These are phyloP conservation scores for Diaphora mendica DNA, from an alignment of 2,888 invertebrate species.

Conservation along the genomic window DNA sequence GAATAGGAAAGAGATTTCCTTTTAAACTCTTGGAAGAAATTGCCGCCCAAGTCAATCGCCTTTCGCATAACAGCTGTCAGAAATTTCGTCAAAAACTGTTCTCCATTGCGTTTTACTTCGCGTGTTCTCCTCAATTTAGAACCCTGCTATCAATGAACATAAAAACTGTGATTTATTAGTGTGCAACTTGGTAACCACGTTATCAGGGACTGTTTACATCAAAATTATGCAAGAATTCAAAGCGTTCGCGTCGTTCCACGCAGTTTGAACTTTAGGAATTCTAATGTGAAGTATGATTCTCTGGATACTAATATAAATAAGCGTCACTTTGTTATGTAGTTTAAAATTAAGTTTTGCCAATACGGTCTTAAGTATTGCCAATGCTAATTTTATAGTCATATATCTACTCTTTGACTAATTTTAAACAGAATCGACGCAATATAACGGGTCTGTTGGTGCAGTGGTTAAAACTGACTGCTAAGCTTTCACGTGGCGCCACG, in stretches of 20 bases:
- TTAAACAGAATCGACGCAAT: neutral
- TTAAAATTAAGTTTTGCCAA: neutral
- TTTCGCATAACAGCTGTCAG: neutral
- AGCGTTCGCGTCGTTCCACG: constrained; percentile 17
- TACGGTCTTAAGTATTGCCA: neutral
- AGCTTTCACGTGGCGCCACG: no score
- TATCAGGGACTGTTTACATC: constrained; percentile 41
- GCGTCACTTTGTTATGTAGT: neutral
- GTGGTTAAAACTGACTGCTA: no score
- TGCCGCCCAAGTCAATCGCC: no score
- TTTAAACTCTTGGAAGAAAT: neutral
- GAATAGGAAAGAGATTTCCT: no score
- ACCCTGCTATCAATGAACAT: constrained; percentile 36
- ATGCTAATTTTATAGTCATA: neutral
- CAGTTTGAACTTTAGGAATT: constrained; percentile 34
- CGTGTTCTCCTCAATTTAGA: constrained; percentile 40
- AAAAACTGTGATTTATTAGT: constrained; percentile 44
- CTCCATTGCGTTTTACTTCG: constrained; percentile 18
- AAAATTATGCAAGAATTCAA: constrained; percentile 44
- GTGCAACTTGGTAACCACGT: constrained; percentile 33
- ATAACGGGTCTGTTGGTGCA: no score
- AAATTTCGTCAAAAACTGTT: neutral
- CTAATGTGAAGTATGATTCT: constrained; percentile 24
- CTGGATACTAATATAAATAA: neutral
- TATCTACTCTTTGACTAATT: neutral